Base-by-base conservation (phyloP, 1,140 invertebrate species). In the Drosophila sechellia region DNA sequence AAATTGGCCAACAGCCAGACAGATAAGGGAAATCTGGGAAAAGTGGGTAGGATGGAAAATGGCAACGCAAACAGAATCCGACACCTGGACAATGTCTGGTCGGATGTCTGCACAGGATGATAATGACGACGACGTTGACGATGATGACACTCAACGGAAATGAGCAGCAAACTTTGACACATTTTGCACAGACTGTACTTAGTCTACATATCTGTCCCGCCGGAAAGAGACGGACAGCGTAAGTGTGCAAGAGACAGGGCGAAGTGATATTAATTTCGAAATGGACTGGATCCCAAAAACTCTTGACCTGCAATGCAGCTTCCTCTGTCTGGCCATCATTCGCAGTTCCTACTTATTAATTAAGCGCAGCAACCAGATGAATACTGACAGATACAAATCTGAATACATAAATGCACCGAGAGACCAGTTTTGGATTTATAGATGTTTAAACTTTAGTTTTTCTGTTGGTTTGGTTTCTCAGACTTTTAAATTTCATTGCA, bases 251-350 rank as follows among this genome's bases (percentile, higher is more conserved):
- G n/a, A 55, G 20, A 55, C n/a, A 42, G 20, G 25, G 17, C n/a
- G 11, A 79, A 68, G 54, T 53, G 59, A 80, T 80, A 81, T 72
- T 56, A 66, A 69, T 77, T 71, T 50, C 13, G 59, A 45, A 66
- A 58, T 60, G 56, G n/a, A 35, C 40, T 15, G 37, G 4, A 20
- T 55, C 13, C 20, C 31, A 25, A 71, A 70, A 60, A 69, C 72
- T 60, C 78, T 81, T 81, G 78, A 81, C 78, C 78, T 46, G 76
- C 76, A 56, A 72, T 65, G 43, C 65, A 54, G 39, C 56, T 68
- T 56, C 52, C 59, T 57, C 40, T 55, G 52, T 49, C 58, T 71
- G 52, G 52, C 35, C 48, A 45, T 49, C 70, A 53, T 34, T 61
- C 71, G 40, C 74, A 56, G 57, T 53, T 77, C 42, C 42, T 34